phyloP scores from a whole-genome alignment of 64 coral and sea anemone species.

The Stichodactyla helianthus region DNA sequence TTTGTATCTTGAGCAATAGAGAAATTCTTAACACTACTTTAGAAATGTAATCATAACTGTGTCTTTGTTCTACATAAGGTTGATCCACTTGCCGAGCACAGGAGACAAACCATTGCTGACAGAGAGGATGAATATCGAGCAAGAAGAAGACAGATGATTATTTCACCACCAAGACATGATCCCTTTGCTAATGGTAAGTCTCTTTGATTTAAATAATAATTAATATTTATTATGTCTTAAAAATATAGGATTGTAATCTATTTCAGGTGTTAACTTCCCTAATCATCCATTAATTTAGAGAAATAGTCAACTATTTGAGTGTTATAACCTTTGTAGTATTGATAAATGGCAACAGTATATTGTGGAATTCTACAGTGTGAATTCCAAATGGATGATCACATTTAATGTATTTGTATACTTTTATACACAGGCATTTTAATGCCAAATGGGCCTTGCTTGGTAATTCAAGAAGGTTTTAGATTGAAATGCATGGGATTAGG shows the following conservation, averaged over 20 bases:
- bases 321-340: no score
- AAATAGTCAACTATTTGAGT: no score
- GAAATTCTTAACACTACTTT: neutral
- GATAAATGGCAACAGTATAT: no score
- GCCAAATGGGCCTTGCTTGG: no score
- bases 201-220: neutral
- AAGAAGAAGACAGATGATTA: constrained; percentile 83
- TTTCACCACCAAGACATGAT: constrained; percentile 88
- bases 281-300: no score
- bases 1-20: neutral
- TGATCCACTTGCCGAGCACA: constrained; percentile 91
- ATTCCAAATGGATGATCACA: no score
- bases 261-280: no score
- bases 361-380: no score
- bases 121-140: constrained; percentile 92
- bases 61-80: constrained; percentile 30
- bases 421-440: no score
- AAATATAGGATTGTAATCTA: neutral
- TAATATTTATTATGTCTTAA: neutral
- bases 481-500: no score
- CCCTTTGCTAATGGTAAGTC: constrained; percentile 99
- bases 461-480: no score
- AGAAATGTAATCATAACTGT: neutral
- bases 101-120: constrained; percentile 84
- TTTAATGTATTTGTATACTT: no score